Base-by-base conservation (phyloP, 30 jellyfish, hydroid and myxozoan species). In the Aurelia aurita region DNA sequence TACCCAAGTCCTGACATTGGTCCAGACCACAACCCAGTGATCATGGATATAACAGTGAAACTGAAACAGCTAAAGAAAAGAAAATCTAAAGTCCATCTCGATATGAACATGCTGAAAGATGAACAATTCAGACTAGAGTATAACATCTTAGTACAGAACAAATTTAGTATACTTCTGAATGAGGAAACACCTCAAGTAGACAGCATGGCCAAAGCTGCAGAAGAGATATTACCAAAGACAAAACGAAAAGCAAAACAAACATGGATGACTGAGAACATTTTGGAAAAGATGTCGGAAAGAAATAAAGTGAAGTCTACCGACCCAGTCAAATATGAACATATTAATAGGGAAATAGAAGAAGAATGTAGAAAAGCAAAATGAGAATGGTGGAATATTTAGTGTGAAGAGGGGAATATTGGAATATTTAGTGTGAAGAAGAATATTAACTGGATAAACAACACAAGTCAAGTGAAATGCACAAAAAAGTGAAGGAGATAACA, bases 401-500 rank as follows among this genome's bases (percentile, higher is more conserved):
- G 81, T 75, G 79, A 75, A 57, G 79, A 75, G 26, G 51, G 45
- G 22, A 80, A 75, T 22, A n/a, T n/a, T 58, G 57, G 45, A 58
- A 23, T 46, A 14, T 4, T 3, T 14, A 49, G 58, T 75, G 81
- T 75, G 79, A 75, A 57, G 79, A 75, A 57, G 51, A 45, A 10
- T 60, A 75, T 22, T 29, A 46, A 49, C 51, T 75, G 34, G 87
- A 75, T 22, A 23, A 75, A 28, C 79, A 16, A 20, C 60, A 75
- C 79, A 49, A 28, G 26, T 20, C 57, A 57, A 75, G 59, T 5
- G 76, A 75, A 53, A 75, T 75, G 87, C 74, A 49, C 87, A 75
- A 57, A 75, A 20, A 28, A 28, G 87, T 75, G 26, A 75, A 75
- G 39, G 51, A 22, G 22, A 25, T 75, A 14, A 75, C 87, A 32